phyloP scores from a whole-genome alignment of 2,888 invertebrate species.

The Lordiphosa andalusiaca region DNA sequence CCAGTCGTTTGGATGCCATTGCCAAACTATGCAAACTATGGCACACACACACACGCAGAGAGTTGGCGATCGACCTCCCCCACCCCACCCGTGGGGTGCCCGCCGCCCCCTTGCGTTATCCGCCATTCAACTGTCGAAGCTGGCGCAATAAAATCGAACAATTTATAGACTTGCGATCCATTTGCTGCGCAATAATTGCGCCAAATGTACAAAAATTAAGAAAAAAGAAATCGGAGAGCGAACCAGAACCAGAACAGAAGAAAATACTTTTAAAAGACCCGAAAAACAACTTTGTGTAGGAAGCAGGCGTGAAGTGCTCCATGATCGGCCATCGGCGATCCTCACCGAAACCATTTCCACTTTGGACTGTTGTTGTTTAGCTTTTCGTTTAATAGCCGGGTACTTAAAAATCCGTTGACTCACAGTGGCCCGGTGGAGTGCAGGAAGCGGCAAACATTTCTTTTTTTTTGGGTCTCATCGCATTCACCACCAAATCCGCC shows the following conservation, averaged over 20 bases:
- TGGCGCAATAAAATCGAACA: slow-evolving; percentile 76
- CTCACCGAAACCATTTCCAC: slow-evolving; percentile 42
- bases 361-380: slow-evolving; percentile 56
- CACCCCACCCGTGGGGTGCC: slow-evolving; percentile 12
- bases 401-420: slow-evolving; percentile 71
- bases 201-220: slow-evolving; percentile 61
- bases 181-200: slow-evolving; percentile 72
- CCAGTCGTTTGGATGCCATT: slow-evolving; percentile 53
- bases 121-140: slow-evolving; percentile 77
- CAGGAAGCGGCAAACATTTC: slow-evolving; percentile 21
- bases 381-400: slow-evolving; percentile 67
- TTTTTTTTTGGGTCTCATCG: slow-evolving; percentile 20
- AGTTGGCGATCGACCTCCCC: background rate
- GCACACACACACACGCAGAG: slow-evolving; percentile 16
- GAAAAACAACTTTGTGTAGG: slow-evolving; percentile 11
- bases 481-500: slow-evolving; percentile 30
- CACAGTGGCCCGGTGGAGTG: slow-evolving; percentile 20
- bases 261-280: slow-evolving; percentile 33
- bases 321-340: slow-evolving; percentile 20
- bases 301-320: slow-evolving; percentile 13
- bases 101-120: slow-evolving; percentile 20
- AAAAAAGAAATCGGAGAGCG: slow-evolving; percentile 11
- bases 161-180: slow-evolving; percentile 74
- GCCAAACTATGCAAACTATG: slow-evolving; percentile 70
- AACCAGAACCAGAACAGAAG: slow-evolving; percentile 13